Base-by-base conservation (phyloP, 2,888 invertebrate genomes). In the Lasioglossum lativentre region DNA sequence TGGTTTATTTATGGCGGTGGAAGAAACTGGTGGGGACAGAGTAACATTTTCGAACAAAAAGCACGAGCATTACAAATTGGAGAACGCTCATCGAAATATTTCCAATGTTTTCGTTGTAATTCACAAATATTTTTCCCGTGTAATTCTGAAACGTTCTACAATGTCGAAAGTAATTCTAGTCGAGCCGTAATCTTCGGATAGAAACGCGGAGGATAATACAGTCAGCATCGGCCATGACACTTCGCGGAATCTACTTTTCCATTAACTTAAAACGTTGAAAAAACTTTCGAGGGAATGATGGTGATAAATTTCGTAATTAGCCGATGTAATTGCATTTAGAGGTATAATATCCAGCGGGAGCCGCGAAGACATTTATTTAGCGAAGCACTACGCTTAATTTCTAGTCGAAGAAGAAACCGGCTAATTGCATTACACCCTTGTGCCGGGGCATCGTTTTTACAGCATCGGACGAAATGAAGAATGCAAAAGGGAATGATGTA, bases 371-470 rank as follows among this genome's bases (percentile, higher is more conserved):
- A 84, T 86, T 81, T 63, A 77, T 84, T 75, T 79, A 34, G 59
- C 47, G 74, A 14, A 77, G 80, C 80, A 84, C 84, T 84, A 84
- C 84, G 86, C 80, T 86, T 86, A 86, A 89, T 89, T 88, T 83
- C 84, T 74, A 86, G 86, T 81, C 75, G 85, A 83, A 83, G 88
- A 88, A 88, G 88, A 89, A 89, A 88, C 88, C 80, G 83, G 89
- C 87, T 87, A 86, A 89, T 89, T 89, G 89, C 86, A 89, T 89
- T 87, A 87, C 76, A 77, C 74, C 82, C 83, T 80, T 78, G 85
- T 79, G 84, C 82, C 82, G 82, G 85, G 78, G 72, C 76, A 85
- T 80, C 83, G 82, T 88, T 89, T 86, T 85, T 83, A 75, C 73
- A 78, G 75, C 76, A 83, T 80, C 83, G 77, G 82, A 56, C 78